A percentile compares a stretch with the other conserved stretches of the same genome.
Evolutionary conservation across 2,797 vertebrate genomes (phyloP).

Genomic region (Furcifer pardalis): DNA sequence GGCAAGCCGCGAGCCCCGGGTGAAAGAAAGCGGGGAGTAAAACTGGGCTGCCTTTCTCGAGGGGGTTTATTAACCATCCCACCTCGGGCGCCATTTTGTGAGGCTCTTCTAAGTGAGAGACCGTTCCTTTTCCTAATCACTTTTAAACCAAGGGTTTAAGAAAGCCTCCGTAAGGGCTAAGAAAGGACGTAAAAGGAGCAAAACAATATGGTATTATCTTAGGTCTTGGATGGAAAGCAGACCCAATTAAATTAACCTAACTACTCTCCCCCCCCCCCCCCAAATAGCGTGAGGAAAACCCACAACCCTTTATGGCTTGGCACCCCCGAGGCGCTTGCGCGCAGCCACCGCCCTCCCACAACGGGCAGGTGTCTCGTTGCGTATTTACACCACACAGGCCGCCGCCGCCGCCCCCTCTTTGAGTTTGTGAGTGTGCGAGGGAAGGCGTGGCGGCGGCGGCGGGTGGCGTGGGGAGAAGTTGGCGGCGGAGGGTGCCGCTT

Average conservation of each 20-base stretch:
- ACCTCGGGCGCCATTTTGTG: background rate
- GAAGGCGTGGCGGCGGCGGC: background rate
- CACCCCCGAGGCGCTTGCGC: background rate
- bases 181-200: no score
- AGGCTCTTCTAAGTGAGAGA: background rate
- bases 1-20: no score
- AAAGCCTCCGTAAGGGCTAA: background rate
- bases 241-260: background rate
- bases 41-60: no score
- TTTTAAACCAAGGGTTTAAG: background rate
- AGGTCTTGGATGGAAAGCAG: background rate
- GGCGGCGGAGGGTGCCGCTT: background rate
- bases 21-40: no score
- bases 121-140: background rate
- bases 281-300: background rate
- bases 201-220: no score
- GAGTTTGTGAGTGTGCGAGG: background rate
- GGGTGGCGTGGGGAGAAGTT: background rate
- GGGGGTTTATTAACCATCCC: no score
- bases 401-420: rapidly evolving
- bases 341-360: background rate
- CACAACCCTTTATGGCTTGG: no score
- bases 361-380: background rate
- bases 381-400: background rate
- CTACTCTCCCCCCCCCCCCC: background rate